phyloP scores from a whole-genome alignment of 2,888 invertebrate species.

The Syrphus vitripennis region DNA sequence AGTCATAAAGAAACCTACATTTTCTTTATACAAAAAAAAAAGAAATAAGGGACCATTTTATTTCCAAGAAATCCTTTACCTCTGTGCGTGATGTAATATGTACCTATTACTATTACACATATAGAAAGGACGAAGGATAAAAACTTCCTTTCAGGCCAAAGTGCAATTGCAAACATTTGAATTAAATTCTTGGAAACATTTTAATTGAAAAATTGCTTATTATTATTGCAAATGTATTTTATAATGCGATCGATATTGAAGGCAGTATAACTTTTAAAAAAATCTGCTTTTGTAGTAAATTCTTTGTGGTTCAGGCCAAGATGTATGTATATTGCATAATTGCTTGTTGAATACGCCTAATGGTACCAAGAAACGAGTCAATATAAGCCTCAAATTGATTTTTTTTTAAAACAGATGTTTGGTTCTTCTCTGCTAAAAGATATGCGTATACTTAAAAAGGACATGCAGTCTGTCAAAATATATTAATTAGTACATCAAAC shows the following conservation, averaged over 20 bases:
- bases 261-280: background rate
- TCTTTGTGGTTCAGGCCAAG: no score
- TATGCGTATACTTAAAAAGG: no score
- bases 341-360: no score
- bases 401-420: no score
- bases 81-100: background rate
- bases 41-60: background rate
- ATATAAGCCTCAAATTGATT: no score
- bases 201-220: constrained; percentile 63
- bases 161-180: constrained; percentile 37
- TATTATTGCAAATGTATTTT: constrained; percentile 13
- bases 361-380: no score
- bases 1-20: background rate
- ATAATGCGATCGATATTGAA: constrained; percentile 54
- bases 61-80: background rate
- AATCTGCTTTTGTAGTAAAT: no score
- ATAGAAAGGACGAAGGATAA: background rate
- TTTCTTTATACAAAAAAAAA: background rate
- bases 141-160: background rate
- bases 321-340: no score
- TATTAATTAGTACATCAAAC: no score
- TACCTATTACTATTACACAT: background rate
- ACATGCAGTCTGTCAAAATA: no score
- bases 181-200: constrained; percentile 53
- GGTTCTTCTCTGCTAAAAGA: no score